A percentile compares a stretch with the other conserved stretches of the same genome.
phyloP scores from a whole-genome alignment of 2,888 invertebrate species.

The Chydorus sphaericus region DNA sequence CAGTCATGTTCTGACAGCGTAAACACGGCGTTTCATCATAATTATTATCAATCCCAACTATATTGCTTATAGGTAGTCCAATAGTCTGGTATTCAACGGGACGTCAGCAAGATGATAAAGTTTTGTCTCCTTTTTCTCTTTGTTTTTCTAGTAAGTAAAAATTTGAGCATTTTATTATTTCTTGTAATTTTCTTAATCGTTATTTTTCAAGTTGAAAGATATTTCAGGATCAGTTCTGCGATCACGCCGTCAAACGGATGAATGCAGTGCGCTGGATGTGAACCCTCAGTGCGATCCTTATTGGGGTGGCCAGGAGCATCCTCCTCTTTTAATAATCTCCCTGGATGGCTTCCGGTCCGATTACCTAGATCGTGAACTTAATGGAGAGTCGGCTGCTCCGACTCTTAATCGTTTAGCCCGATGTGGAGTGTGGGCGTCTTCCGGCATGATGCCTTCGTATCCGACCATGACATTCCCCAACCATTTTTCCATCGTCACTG shows the following conservation, averaged over 20 bases:
- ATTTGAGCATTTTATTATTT: no score
- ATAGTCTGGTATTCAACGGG: no score
- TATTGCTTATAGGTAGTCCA: no score
- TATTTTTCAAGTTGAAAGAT: no score
- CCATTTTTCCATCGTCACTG: constrained; percentile 55
- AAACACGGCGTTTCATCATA: no score
- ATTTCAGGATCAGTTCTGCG: no score
- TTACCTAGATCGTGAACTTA: constrained; percentile 41
- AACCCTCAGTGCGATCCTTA: background rate
- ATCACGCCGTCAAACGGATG: constrained; percentile 1
- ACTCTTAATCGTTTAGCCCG: constrained; percentile 29
- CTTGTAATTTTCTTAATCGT: no score
- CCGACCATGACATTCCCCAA: constrained; percentile 59
- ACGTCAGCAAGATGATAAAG: no score
- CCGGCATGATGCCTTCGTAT: constrained; percentile 42
- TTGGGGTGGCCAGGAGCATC: constrained; percentile 20
- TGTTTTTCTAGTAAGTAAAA: no score
- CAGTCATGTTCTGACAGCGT: no score
- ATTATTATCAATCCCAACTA: no score
- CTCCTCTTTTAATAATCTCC: constrained; percentile 44
- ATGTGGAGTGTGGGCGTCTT: constrained; percentile 19
- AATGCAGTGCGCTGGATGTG: background rate
- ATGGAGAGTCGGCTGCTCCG: constrained; percentile 40
- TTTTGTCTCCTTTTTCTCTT: no score
- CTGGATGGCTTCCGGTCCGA: constrained; percentile 56